Conservation (phyloP, 2,797 vertebrate genomes). For the Myripristis murdjan region DNA sequence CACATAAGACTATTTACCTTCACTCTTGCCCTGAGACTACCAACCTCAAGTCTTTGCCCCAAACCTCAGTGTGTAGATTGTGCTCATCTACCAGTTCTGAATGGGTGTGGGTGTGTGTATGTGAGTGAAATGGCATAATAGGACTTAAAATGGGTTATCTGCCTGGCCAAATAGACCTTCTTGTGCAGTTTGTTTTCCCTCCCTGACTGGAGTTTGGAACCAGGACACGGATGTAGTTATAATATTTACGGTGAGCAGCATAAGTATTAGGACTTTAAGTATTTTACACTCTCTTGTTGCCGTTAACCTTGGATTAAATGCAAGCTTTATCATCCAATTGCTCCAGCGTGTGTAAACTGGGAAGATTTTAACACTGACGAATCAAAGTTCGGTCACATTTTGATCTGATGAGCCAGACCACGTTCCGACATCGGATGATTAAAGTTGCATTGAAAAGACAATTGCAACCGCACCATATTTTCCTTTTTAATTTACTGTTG, state of each 20-base stretch:
- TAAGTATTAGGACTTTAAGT: neutral
- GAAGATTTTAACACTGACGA: too few relatives aligned
- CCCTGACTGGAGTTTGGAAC: neutral
- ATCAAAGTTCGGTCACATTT: too few relatives aligned
- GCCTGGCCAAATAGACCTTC: conserved; percentile 8
- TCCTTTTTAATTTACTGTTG: too few relatives aligned
- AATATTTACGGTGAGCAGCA: neutral
- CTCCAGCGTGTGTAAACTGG: too few relatives aligned
- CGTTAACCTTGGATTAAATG: too few relatives aligned
- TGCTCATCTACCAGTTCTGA: conserved; percentile 26
- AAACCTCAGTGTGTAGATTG: conserved; percentile 38
- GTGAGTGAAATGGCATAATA: conserved; percentile 4
- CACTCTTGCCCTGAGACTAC: conserved; percentile 24
- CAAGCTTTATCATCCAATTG: too few relatives aligned
- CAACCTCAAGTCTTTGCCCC: conserved; percentile 43
- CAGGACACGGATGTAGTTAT: neutral
- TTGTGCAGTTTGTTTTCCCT: neutral
- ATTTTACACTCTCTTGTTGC: neutral
- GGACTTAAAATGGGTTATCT: neutral
- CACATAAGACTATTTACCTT: conserved; percentile 63
- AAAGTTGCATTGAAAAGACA: too few relatives aligned
- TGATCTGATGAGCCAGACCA: too few relatives aligned
- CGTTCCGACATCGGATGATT: too few relatives aligned
- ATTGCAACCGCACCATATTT: too few relatives aligned
- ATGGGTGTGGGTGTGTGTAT: conserved; percentile 9